Evolutionary conservation across 1,140 invertebrate species (phyloP), one percentile per base, ranked within the genome.

Genomic region (Globodera rostochiensis): DNA sequence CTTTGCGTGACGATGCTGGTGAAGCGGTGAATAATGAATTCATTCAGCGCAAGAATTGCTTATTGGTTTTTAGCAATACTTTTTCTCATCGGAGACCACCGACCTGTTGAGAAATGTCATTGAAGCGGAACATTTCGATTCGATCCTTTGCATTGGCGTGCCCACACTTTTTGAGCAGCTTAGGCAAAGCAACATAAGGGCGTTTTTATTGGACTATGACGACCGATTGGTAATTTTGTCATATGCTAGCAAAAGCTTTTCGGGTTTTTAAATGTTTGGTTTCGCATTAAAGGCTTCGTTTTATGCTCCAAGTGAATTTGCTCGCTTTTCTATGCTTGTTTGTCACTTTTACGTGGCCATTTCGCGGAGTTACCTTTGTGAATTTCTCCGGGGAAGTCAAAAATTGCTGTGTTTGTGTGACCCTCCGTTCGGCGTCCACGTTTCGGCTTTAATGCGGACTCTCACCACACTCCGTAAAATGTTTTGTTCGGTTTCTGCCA

Each of bases 281-380:
- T 36, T 36, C 2, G 36, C 60, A 53, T 84, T 82, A 25, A 13
- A 84, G 82, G 60, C 82, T 53, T 45, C 46, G 25, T 83, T 83
- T 19, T 83, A 83, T 50, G 11, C 21, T 69, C 46, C 81, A 1
- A 7, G 25, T 46, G 80, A 83, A 73, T 83, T 83, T 73, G 82
- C 82, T 45, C 82, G 82, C 25, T 83, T 80, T 70, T 80, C 73
- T 46, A 82, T 83, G 83, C 80, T 83, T 21, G 49, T 47, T 45
- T 53, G 74, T 45, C 73, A 83, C 67, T 83, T 83, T 57, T 83
- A 69, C 70, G 45, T 80, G 15, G 13, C 25, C 36, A 80, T 74
- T 36, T 70, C 57, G 6, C 47, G 53, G 13, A 50, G 83, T 36
- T 45, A 82, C 13, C 69, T 82, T 49, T 21, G 73, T 25, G 45